Base-by-base conservation (phyloP, 1,140 invertebrate species). In the honey bee (Apis mellifera) region DNA sequence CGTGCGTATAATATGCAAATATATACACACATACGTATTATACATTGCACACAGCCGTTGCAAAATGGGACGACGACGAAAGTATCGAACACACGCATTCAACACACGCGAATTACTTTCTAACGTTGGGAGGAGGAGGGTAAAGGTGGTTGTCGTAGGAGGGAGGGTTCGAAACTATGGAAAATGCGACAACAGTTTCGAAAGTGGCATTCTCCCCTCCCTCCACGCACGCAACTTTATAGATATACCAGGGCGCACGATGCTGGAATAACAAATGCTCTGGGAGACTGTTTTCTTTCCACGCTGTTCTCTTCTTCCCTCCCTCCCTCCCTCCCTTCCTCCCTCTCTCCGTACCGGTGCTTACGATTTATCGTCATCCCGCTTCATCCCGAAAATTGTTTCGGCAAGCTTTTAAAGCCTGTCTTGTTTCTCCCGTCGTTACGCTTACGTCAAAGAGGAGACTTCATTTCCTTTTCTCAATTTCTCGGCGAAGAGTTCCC, bases 351-450 rank as follows among this genome's bases (percentile, higher is more conserved):
- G 76, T 52, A 57, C 76, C 70, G 54, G 54, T 50, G 79, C 50
- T 82, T 68, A 78, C 84, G 82, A 89, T 89, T 89, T 89, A 89
- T 89, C 82, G 86, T 86, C 74, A 57, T 72, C 77, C 77, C 60
- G 87, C 82, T 74, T 84, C 85, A 86, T 88, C 83, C 82, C 64
- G 87, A 89, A 89, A 89, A 89, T 89, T 89, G 85, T 89, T 87
- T 89, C 86, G 87, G 89, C 81, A 89, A 77, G 81, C 78, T 89
- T 89, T 87, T 89, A 89, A 84, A 89, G 82, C 71, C 77, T 80
- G 69, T 75, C 81, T 68, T 75, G 68, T 73, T 65, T 62, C n/a
- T 62, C n/a, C 76, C 73, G 60, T 82, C 71, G 62, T 60, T 72
- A 71, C 32, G 60, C 62, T 32, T 52, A 80, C 74, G 69, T 83